Evolutionary conservation across 2,797 vertebrate species (phyloP).

Genomic region (Peromyscus attwateri): DNA sequence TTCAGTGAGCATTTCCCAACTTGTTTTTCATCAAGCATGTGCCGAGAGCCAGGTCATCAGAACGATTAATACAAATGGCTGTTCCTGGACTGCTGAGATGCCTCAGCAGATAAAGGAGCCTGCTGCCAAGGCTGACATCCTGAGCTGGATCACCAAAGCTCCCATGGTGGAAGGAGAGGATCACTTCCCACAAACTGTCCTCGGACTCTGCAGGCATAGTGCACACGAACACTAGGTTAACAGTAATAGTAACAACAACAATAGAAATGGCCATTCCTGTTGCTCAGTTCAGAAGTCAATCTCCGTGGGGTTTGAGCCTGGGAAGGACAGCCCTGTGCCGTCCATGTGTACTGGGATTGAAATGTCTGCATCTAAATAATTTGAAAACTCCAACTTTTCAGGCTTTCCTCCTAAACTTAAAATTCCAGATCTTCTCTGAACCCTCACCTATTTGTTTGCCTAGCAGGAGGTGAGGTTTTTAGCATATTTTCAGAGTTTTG

Average conservation of each 20-base stretch:
- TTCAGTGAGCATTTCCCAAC: slow-evolving; percentile 68
- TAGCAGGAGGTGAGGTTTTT: slow-evolving; percentile 75
- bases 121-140: background rate
- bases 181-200: background rate
- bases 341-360: background rate
- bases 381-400: slow-evolving; percentile 57
- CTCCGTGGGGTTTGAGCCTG: background rate
- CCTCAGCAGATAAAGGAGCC: background rate
- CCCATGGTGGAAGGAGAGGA: background rate
- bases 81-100: background rate
- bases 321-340: background rate
- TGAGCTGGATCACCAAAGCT: background rate
- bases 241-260: background rate
- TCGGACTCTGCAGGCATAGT: background rate
- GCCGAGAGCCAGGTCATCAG: slow-evolving; percentile 65
- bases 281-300: slow-evolving; percentile 4
- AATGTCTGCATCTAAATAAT: slow-evolving; percentile 43
- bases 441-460: slow-evolving; percentile 74
- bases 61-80: slow-evolving; percentile 5
- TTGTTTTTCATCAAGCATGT: slow-evolving; percentile 68
- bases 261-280: background rate
- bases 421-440: slow-evolving; percentile 77
- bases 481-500: slow-evolving; percentile 79
- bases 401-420: slow-evolving; percentile 70
- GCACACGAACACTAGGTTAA: too few relatives aligned